A percentile compares a stretch with the other conserved stretches of the same genome.
These are phyloP conservation scores for Amblyjoppa proteus DNA, from an alignment of 2,888 invertebrate genomes.

Conservation along the genomic window DNA sequence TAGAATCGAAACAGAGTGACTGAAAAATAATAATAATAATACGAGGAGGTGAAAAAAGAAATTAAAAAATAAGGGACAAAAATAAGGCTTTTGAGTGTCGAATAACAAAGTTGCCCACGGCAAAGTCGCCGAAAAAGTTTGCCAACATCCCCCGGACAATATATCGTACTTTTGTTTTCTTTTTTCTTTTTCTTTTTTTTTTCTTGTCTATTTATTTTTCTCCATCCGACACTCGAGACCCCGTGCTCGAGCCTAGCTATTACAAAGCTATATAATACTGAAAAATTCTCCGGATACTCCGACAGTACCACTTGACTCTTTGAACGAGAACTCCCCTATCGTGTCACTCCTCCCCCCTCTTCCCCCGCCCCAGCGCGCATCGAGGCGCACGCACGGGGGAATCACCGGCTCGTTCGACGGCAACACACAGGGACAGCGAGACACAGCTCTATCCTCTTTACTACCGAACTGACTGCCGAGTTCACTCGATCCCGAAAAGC, in stretches of 20 bases:
- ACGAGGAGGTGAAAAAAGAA: too few species aligned
- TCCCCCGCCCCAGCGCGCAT: neutral
- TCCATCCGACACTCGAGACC: slow-evolving; percentile 18
- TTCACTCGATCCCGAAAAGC: neutral
- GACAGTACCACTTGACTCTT: slow-evolving; percentile 53
- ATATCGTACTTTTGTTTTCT: neutral
- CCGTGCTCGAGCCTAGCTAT: slow-evolving; percentile 23
- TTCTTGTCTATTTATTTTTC: neutral
- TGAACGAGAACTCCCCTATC: slow-evolving; percentile 18
- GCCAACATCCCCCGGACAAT: neutral
- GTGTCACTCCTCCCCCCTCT: neutral
- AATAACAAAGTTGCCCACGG: too few species aligned
- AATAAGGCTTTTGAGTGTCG: too few species aligned
- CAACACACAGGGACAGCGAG: neutral
- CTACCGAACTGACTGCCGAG: neutral
- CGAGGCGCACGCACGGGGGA: slow-evolving; percentile 31
- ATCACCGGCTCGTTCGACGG: slow-evolving; percentile 26
- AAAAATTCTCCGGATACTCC: slow-evolving; percentile 52
- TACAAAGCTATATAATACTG: slow-evolving; percentile 25
- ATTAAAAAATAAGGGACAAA: too few species aligned
- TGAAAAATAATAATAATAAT: too few species aligned
- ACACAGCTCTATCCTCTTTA: slow-evolving; percentile 9
- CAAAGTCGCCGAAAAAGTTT: neutral
- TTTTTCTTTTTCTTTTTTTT: neutral
- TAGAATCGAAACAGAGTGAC: too few species aligned